Percentiles rank a stretch among this genome's conserved stretches.
Evolutionary conservation across 2,888 invertebrate genomes (phyloP).

Genomic region (Pardosa pseudoannulata): DNA sequence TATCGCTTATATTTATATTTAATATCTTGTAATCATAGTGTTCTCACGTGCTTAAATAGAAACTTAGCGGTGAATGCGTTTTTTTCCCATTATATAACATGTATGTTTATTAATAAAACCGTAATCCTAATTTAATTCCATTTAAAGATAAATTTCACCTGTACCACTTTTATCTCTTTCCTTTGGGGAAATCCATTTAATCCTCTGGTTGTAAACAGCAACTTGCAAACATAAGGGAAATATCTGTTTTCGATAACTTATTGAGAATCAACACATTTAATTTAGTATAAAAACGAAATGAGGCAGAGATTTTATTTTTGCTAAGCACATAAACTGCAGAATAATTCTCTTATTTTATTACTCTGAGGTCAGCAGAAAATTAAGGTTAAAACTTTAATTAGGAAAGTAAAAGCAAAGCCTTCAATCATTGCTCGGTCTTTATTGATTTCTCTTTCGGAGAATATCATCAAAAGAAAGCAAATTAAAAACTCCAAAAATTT

Average conservation of each 20-base stretch:
- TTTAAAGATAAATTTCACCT: too few species aligned
- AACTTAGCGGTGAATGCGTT: too few species aligned
- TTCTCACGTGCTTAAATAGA: too few species aligned
- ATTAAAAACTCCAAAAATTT: not conserved
- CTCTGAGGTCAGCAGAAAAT: not conserved
- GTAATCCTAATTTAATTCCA: too few species aligned
- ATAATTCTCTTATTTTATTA: not conserved
- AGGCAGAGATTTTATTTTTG: not conserved
- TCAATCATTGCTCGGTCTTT: slow-evolving; percentile 1
- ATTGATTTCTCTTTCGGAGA: not conserved
- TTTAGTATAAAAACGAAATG: not conserved
- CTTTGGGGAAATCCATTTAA: too few species aligned
- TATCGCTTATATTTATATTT: too few species aligned
- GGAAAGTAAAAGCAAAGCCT: not conserved
- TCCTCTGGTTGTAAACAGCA: not conserved
- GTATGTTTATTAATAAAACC: too few species aligned
- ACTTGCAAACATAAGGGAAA: not conserved
- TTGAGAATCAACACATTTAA: not conserved
- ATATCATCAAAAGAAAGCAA: not conserved
- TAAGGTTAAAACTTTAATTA: slow-evolving; percentile 21
- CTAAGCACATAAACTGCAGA: not conserved
- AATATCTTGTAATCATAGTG: too few species aligned
- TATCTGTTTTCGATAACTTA: not conserved
- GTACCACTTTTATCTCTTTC: too few species aligned
- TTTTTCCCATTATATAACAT: too few species aligned